Conservation (phyloP, 2,888 invertebrate genomes). For the Ormyrus nitidulus region DNA sequence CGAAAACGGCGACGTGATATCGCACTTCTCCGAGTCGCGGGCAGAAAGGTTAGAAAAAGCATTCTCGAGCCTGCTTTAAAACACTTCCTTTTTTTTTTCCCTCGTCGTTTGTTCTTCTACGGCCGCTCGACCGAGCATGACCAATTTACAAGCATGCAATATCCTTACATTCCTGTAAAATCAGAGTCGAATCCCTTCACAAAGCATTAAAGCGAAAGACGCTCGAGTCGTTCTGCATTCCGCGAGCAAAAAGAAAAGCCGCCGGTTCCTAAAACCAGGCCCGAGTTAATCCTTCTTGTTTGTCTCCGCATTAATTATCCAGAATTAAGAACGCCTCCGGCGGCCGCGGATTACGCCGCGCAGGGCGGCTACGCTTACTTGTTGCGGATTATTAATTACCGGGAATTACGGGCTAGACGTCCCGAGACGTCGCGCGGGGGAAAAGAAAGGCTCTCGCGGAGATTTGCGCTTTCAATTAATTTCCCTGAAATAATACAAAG, state of each 20-base stretch:
- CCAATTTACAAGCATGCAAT: no score
- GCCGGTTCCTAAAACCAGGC: background rate
- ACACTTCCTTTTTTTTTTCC: background rate
- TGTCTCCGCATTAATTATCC: slow-evolving; percentile 75
- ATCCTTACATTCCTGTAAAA: no score
- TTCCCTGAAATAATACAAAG: slow-evolving; percentile 65
- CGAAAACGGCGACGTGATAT: no score
- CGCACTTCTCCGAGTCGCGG: no score
- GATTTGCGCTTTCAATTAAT: slow-evolving; percentile 73
- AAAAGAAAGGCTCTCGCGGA: slow-evolving; percentile 17
- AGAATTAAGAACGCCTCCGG: slow-evolving; percentile 72
- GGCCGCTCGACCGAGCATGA: no score
- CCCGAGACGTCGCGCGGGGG: background rate
- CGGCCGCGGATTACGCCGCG: slow-evolving; percentile 69
- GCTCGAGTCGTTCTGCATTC: no score
- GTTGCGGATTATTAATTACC: slow-evolving; percentile 75
- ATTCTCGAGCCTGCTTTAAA: no score
- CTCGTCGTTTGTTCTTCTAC: background rate
- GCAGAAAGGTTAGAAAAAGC: no score
- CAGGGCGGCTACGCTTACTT: slow-evolving; percentile 71
- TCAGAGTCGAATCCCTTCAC: no score
- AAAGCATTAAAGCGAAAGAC: no score
- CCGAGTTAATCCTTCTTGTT: slow-evolving; percentile 71
- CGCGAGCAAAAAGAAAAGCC: no score
- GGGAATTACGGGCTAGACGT: slow-evolving; percentile 65